Conservation (phyloP, 2,797 vertebrate species). For the Aselliscus stoliczkanus region DNA sequence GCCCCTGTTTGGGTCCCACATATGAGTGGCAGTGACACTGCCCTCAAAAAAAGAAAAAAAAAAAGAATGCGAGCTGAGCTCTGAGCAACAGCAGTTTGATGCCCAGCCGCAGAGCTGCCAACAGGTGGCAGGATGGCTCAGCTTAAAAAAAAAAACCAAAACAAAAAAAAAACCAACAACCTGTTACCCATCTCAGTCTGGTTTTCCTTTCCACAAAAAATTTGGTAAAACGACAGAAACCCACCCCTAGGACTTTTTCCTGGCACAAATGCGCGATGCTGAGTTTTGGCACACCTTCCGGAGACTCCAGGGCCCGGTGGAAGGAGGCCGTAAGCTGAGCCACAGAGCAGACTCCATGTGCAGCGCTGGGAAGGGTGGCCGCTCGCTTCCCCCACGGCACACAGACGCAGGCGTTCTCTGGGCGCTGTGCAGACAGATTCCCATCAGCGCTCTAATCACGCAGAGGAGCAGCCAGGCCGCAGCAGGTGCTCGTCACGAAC, state of each 20-base stretch:
- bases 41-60: too few relatives aligned
- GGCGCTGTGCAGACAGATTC: background rate
- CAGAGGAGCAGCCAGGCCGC: background rate
- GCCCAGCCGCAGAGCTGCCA: too few relatives aligned
- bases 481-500: fast-evolving
- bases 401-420: fast-evolving
- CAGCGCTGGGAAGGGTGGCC: fast-evolving
- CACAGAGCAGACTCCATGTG: fast-evolving
- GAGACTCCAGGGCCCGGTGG: background rate
- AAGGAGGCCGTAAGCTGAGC: background rate
- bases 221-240: background rate
- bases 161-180: too few relatives aligned
- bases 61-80: too few relatives aligned
- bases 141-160: too few relatives aligned
- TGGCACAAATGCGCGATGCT: background rate
- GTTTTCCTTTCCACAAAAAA: background rate
- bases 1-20: too few relatives aligned
- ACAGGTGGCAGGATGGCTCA: too few relatives aligned
- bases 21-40: too few relatives aligned
- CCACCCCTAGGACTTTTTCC: too few relatives aligned
- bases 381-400: background rate
- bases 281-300: background rate
- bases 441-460: fast-evolving
- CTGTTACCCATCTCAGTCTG: background rate
- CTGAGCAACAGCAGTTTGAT: too few relatives aligned